Conservation (phyloP, 2,797 vertebrate species). For the Poeciliopsis presidionis region DNA sequence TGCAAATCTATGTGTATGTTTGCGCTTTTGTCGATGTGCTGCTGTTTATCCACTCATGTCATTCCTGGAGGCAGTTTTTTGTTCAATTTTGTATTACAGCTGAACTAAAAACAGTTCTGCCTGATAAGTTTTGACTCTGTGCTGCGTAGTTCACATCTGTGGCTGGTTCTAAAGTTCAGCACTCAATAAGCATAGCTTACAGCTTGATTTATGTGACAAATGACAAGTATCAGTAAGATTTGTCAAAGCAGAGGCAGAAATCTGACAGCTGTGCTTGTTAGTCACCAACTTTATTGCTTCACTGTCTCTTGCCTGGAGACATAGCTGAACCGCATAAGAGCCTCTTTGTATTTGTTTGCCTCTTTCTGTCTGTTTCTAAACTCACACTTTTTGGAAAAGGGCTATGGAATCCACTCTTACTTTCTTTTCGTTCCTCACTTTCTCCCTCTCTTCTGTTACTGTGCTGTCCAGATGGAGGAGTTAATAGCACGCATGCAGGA, state of each 20-base stretch:
- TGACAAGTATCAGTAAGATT: slow-evolving; percentile 47
- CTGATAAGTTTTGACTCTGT: slow-evolving; percentile 4
- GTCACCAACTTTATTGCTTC: slow-evolving; percentile 42
- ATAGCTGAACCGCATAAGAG: slow-evolving; percentile 30
- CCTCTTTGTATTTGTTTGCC: slow-evolving; percentile 36
- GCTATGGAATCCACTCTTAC: slow-evolving; percentile 33
- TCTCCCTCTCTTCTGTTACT: slow-evolving; percentile 31
- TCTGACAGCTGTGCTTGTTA: slow-evolving; percentile 45
- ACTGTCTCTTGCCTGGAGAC: slow-evolving; percentile 28
- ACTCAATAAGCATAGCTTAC: slow-evolving; percentile 36
- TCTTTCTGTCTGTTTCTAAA: slow-evolving; percentile 19
- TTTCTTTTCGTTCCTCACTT: slow-evolving; percentile 10
- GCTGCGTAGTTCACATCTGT: neutral
- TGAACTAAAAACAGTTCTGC: slow-evolving; percentile 4
- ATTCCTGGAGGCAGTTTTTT: slow-evolving; percentile 10
- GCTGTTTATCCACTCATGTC: slow-evolving; percentile 6
- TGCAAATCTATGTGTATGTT: slow-evolving; percentile 37
- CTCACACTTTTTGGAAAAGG: slow-evolving; percentile 18
- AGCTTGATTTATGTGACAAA: slow-evolving; percentile 46
- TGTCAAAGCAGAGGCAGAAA: slow-evolving; percentile 40
- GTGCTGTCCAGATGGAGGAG: slow-evolving; percentile 90
- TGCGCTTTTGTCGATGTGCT: slow-evolving; percentile 21
- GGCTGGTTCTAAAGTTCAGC: slow-evolving; percentile 32
- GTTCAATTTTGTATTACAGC: slow-evolving; percentile 20
- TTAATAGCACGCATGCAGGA: slow-evolving; percentile 98